Evolutionary conservation across 2,113 vertebrate species (phyloP), one percentile per base, ranked within the genome.

Genomic region (Catharus fuscescens): DNA sequence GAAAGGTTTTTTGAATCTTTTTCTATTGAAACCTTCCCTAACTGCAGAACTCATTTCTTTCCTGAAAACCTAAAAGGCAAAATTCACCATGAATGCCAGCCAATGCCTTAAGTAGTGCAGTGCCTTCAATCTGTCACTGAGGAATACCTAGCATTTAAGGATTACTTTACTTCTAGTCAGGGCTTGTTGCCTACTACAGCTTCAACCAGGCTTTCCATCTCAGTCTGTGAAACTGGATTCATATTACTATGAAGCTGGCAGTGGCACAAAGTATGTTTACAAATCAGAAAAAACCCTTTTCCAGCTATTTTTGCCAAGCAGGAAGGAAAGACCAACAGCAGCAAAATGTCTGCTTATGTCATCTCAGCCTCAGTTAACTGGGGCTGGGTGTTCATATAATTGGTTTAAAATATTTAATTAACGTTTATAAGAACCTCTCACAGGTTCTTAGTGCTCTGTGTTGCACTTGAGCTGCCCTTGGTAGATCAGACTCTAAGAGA

Each of bases 401-500:
- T 96, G 62, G 19, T 80, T 88, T 92, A 8, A 95, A 91, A 80
- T 50, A 80, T 71, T 82, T 94, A 93, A 91, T 91, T 86, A 64
- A 78, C 31, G 19, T 74, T 91, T 84, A 14, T 36, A 83, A 65
- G 42, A 92, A 77, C 59, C 12, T 94, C 54, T n/a, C 47, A 70
- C 34, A 61, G 25, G 48, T 73, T 80, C n/a, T 56, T 66, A 36
- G 59, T 38, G 24, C 36, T 74, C n/a, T 14, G 2, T 19, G 44
- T 34, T 32, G 18, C 61, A 64, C 21, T 80, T 71, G 19, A 83
- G 25, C 50, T 72, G 66, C 32, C 70, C 52, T 92, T 82, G 0
- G 0, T 47, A 77, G 45, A 36, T 36, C 12, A 82, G 24, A 23
- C 36, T 82, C 26, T 50, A 36, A 44, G n/a, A 91, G 59, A 90